A percentile compares a stretch with the other conserved stretches of the same genome.
These are phyloP conservation scores for Trisateles emortualis DNA, from an alignment of 2,888 invertebrate genomes.

Conservation along the genomic window DNA sequence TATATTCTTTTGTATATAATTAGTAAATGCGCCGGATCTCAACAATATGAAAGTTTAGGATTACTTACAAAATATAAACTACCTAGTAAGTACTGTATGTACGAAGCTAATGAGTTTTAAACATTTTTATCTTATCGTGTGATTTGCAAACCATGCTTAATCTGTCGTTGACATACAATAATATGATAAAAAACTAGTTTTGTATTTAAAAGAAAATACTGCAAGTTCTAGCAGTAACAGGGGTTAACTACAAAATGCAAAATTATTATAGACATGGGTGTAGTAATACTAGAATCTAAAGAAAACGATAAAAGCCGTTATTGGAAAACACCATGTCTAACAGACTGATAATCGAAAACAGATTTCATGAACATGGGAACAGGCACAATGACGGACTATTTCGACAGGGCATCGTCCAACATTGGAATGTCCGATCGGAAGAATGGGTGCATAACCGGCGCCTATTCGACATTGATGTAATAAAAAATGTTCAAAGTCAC, in stretches of 20 bases:
- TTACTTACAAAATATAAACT: conserved; percentile 28
- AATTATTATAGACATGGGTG: too few relatives aligned
- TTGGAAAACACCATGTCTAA: background rate
- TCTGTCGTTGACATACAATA: background rate
- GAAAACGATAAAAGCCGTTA: too few relatives aligned
- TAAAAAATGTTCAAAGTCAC: conserved; percentile 69
- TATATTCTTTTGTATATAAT: conserved; percentile 52
- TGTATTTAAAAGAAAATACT: background rate
- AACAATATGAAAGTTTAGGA: conserved; percentile 43
- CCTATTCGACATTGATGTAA: conserved; percentile 45
- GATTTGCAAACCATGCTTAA: conserved; percentile 1
- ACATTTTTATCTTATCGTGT: background rate
- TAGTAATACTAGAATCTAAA: too few relatives aligned
- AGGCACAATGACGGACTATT: conserved; percentile 21
- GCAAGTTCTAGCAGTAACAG: too few relatives aligned
- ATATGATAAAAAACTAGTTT: conserved; percentile 1
- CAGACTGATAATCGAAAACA: conserved; percentile 5
- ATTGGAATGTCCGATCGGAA: conserved; percentile 46
- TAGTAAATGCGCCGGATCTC: conserved; percentile 48
- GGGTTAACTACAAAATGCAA: too few relatives aligned
- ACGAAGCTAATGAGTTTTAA: conserved; percentile 17
- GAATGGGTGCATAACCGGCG: conserved; percentile 39
- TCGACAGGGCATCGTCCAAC: conserved; percentile 43
- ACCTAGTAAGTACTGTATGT: conserved; percentile 19
- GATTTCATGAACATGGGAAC: conserved; percentile 10